Evolutionary conservation across 1,140 invertebrate species (phyloP).

Genomic region (Diuraphis noxia): DNA sequence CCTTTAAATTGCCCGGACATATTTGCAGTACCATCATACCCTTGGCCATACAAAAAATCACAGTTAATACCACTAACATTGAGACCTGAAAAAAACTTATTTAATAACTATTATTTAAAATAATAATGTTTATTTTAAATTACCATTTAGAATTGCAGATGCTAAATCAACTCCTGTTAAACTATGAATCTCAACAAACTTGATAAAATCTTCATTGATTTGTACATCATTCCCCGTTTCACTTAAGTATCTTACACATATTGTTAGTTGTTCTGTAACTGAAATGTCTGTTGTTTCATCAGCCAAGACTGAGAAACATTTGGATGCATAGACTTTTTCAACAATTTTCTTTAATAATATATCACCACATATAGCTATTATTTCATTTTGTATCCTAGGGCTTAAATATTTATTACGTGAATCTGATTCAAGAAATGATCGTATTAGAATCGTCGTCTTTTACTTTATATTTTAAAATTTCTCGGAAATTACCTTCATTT

Average conservation of each 20-base stretch:
- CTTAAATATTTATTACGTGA: not conserved
- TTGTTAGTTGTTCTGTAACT: conserved; percentile 55
- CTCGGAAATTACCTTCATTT: not conserved
- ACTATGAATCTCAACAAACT: conserved; percentile 57
- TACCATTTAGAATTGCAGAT: too few relatives aligned
- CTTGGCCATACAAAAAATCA: too few relatives aligned
- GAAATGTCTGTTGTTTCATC: conserved; percentile 56
- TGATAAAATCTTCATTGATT: conserved; percentile 56
- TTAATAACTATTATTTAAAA: too few relatives aligned
- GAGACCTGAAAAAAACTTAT: too few relatives aligned
- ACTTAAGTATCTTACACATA: conserved; percentile 55
- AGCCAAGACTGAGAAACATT: conserved; percentile 54
- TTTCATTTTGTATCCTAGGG: not conserved
- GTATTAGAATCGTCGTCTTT: not conserved
- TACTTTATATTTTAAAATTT: not conserved
- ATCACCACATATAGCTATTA: not conserved
- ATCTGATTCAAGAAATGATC: not conserved
- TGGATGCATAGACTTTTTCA: conserved; percentile 52
- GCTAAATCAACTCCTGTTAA: conserved; percentile 41
- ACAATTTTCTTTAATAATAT: conserved; percentile 48
- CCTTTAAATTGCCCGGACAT: too few relatives aligned
- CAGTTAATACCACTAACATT: too few relatives aligned
- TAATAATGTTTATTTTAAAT: too few relatives aligned
- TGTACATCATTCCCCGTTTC: not conserved
- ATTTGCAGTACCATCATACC: too few relatives aligned